Evolutionary conservation across 1,140 invertebrate species (phyloP).

Genomic region (Brachionus calyciflorus): DNA sequence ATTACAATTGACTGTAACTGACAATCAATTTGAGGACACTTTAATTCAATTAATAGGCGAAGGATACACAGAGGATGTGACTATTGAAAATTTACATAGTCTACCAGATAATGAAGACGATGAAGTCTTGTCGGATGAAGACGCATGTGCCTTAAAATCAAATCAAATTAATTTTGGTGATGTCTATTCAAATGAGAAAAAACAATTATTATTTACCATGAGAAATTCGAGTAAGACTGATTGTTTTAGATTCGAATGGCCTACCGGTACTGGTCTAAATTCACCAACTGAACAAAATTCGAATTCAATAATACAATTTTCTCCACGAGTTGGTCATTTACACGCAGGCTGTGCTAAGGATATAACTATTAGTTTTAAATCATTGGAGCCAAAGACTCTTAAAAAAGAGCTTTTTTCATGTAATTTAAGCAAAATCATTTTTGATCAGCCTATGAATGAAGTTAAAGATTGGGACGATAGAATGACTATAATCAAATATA

Average conservation of each 20-base stretch:
- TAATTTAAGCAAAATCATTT: slow-evolving; percentile 56
- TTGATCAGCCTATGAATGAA: slow-evolving; percentile 56
- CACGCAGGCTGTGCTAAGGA: slow-evolving; percentile 53
- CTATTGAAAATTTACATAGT: slow-evolving; percentile 49
- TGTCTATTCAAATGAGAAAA: slow-evolving; percentile 55
- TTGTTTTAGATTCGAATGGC: slow-evolving; percentile 51
- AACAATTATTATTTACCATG: slow-evolving; percentile 56
- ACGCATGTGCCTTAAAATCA: slow-evolving; percentile 55
- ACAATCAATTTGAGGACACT: slow-evolving; percentile 61
- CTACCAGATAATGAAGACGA: slow-evolving; percentile 9
- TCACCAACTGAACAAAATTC: not conserved
- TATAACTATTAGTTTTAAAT: slow-evolving; percentile 57
- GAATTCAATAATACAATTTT: slow-evolving; percentile 9
- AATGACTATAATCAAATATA: slow-evolving; percentile 58
- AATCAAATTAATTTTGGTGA: slow-evolving; percentile 60
- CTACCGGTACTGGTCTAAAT: not conserved
- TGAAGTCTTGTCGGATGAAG: slow-evolving; percentile 11
- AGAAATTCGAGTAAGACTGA: slow-evolving; percentile 58
- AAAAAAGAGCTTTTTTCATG: slow-evolving; percentile 53
- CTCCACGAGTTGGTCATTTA: slow-evolving; percentile 46
- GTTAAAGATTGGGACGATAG: slow-evolving; percentile 60
- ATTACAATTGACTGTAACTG: slow-evolving; percentile 55
- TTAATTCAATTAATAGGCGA: slow-evolving; percentile 58
- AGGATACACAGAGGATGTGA: slow-evolving; percentile 60
- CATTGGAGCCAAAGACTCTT: slow-evolving; percentile 52